phyloP scores from a whole-genome alignment of 2,888 invertebrate species.

The Mactromeris polynyma region DNA sequence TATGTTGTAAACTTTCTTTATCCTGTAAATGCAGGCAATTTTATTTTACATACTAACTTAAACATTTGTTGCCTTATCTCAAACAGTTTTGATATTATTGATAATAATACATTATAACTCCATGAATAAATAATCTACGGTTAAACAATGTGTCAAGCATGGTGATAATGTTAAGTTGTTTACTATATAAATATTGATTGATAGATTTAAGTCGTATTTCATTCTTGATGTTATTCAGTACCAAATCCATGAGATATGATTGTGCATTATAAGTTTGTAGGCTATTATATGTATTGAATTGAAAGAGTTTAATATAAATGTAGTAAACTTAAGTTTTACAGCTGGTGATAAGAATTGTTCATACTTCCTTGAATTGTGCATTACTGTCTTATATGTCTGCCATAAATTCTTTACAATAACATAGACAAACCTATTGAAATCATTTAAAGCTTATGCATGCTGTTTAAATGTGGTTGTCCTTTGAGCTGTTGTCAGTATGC shows the following conservation, averaged over 20 bases:
- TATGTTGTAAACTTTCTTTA: neutral
- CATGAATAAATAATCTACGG: slow-evolving; percentile 3
- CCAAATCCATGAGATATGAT: neutral
- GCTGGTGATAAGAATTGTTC: too few relatives aligned
- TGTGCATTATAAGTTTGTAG: neutral
- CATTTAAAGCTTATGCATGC: too few relatives aligned
- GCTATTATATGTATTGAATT: neutral
- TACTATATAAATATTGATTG: slow-evolving; percentile 31
- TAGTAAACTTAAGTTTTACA: too few relatives aligned
- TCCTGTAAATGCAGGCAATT: neutral
- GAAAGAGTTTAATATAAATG: too few relatives aligned
- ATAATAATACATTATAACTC: neutral
- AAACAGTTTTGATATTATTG: neutral
- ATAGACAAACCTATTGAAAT: too few relatives aligned
- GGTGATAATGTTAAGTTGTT: slow-evolving; percentile 35
- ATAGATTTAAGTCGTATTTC: slow-evolving; percentile 2
- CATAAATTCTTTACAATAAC: too few relatives aligned
- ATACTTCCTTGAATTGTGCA: too few relatives aligned
- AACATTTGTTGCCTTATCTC: neutral
- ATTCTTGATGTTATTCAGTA: neutral
- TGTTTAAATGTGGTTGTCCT: too few relatives aligned
- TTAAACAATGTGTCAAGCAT: slow-evolving; percentile 10
- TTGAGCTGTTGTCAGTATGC: too few relatives aligned
- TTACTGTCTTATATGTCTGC: too few relatives aligned
- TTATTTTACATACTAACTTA: neutral